These are phyloP conservation scores for Sandelia bainsii DNA, from an alignment of 2,797 vertebrate species.

Conservation along the genomic window DNA sequence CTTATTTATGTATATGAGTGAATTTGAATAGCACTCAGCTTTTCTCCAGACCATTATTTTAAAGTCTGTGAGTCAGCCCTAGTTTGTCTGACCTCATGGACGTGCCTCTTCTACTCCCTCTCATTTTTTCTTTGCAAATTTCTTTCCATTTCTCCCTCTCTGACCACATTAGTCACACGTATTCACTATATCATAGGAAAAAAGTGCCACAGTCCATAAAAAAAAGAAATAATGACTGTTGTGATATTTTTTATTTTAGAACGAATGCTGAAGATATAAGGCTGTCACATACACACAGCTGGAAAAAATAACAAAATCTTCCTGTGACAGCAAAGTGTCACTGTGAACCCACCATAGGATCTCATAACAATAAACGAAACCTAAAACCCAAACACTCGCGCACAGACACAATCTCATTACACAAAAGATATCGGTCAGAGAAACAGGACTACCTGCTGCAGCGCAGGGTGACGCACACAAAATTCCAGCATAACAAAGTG, in stretches of 20 bases:
- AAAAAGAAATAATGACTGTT: background rate
- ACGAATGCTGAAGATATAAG: constrained; percentile 2
- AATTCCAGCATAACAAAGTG: constrained; percentile 74
- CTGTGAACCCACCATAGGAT: constrained; percentile 27
- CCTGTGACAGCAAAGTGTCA: constrained; percentile 41
- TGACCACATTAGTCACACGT: constrained; percentile 67
- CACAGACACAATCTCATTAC: constrained; percentile 48
- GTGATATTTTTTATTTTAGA: constrained; percentile 5
- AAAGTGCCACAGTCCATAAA: constrained; percentile 31
- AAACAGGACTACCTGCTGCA: constrained; percentile 68
- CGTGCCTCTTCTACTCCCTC: constrained; percentile 45
- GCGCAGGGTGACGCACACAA: constrained; percentile 73
- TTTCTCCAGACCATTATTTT: constrained; percentile 17
- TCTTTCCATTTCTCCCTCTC: constrained; percentile 38
- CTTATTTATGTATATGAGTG: constrained; percentile 49
- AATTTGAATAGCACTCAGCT: constrained; percentile 46
- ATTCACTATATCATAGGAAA: constrained; percentile 53
- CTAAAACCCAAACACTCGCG: constrained; percentile 46
- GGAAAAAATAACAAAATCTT: constrained; percentile 36
- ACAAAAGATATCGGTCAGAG: constrained; percentile 68
- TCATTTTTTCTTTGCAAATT: constrained; percentile 53
- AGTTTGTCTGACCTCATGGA: constrained; percentile 40
- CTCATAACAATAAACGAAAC: constrained; percentile 67
- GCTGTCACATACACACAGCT: background rate
- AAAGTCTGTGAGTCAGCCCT: constrained; percentile 49